Evolutionary conservation across 2,113 vertebrate species (phyloP).

Genomic region (Dryoscopus gambensis): DNA sequence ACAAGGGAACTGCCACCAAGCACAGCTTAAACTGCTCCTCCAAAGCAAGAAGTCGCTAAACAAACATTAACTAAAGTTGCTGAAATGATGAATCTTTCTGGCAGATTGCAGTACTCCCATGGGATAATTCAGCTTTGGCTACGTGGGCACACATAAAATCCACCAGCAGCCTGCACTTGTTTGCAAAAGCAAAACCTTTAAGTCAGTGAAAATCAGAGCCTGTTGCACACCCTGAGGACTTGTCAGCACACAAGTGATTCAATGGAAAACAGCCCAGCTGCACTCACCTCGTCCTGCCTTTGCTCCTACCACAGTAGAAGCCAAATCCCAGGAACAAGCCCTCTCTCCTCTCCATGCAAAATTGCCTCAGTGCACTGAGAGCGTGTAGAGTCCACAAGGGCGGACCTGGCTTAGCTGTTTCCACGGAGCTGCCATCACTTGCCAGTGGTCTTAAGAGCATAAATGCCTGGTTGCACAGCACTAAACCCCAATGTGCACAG

Average conservation of each 20-base stretch:
- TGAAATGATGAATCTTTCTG: slow-evolving; percentile 33
- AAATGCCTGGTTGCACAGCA: background rate
- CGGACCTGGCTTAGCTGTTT: background rate
- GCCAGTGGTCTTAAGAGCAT: background rate
- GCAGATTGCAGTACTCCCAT: background rate
- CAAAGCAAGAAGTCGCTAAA: background rate
- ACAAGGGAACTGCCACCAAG: background rate
- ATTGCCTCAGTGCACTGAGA: background rate
- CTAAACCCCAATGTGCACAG: background rate
- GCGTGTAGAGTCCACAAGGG: background rate
- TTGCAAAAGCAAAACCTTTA: background rate
- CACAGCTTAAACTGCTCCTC: background rate
- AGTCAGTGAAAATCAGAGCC: background rate
- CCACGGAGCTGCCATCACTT: background rate
- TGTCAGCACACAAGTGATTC: background rate
- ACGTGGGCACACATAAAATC: background rate
- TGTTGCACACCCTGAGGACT: background rate
- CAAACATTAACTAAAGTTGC: slow-evolving; percentile 13
- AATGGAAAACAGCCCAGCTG: rapidly evolving
- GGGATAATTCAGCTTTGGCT: background rate
- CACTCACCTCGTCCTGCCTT: background rate
- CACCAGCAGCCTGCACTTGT: background rate
- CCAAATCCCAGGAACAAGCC: background rate
- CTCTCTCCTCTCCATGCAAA: background rate
- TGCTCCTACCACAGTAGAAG: rapidly evolving